phyloP scores from a whole-genome alignment of 1,140 invertebrate species.

The Agrypnia vestita region DNA sequence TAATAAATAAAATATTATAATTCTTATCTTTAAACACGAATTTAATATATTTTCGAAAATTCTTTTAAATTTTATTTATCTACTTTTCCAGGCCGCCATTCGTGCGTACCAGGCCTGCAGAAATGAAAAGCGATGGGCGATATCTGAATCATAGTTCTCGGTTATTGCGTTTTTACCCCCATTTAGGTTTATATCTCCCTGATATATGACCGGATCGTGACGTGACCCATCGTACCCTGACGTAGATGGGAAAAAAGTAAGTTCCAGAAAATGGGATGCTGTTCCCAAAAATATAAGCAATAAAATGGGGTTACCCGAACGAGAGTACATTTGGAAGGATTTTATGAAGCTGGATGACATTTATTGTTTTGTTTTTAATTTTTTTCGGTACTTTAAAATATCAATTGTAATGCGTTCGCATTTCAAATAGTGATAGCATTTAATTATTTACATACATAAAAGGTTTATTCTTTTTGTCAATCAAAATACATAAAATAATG shows the following conservation, averaged over 20 bases:
- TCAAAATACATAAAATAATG: no score
- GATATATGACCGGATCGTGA: conserved; percentile 51
- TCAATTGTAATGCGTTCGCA: no score
- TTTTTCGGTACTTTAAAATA: background rate
- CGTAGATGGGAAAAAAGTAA: conserved; percentile 30
- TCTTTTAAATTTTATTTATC: background rate
- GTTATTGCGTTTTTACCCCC: conserved; percentile 48
- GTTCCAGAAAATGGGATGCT: conserved; percentile 35
- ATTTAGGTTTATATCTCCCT: conserved; percentile 41
- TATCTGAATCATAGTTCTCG: conserved; percentile 51
- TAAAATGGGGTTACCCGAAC: conserved; percentile 32
- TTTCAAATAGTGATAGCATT: no score
- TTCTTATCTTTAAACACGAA: no score
- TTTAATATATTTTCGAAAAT: background rate
- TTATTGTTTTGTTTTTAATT: conserved; percentile 38
- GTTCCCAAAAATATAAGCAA: conserved; percentile 44
- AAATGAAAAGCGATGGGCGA: conserved; percentile 45
- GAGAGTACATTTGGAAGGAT: conserved; percentile 17
- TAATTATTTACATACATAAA: no score
- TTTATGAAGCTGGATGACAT: conserved; percentile 8
- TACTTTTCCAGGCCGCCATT: background rate
- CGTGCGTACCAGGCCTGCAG: conserved; percentile 2
- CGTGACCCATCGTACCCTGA: conserved; percentile 30
- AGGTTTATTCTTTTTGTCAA: no score
- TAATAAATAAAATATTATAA: no score